phyloP scores from a whole-genome alignment of 2,888 invertebrate genomes.

The Callinectes sapidus region DNA sequence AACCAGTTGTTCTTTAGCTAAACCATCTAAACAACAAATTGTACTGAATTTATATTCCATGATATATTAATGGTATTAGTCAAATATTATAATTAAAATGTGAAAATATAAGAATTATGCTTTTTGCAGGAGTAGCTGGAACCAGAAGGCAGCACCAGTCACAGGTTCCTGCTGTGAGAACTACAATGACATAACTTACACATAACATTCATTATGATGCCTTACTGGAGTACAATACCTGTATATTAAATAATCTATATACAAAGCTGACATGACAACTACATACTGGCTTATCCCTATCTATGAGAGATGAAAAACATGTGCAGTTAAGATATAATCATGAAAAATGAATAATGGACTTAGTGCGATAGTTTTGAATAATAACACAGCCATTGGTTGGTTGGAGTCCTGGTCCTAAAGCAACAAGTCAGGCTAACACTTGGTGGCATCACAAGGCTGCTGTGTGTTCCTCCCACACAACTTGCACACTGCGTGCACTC shows the following conservation, averaged over 20 bases:
- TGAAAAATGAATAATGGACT: slow-evolving; percentile 49
- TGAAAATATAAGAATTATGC: slow-evolving; percentile 31
- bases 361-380: slow-evolving; percentile 59
- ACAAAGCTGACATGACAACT: slow-evolving; percentile 46
- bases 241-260: slow-evolving; percentile 43
- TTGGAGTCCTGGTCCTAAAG: slow-evolving; percentile 46
- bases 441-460: slow-evolving; percentile 31
- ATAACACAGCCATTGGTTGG: slow-evolving; percentile 60
- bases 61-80: slow-evolving; percentile 2
- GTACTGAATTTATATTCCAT: background rate
- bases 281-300: slow-evolving; percentile 36
- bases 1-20: background rate
- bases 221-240: slow-evolving; percentile 39
- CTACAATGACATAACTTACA: slow-evolving; percentile 10
- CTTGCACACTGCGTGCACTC: background rate
- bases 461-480: slow-evolving; percentile 32
- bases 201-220: slow-evolving; percentile 26
- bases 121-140: background rate
- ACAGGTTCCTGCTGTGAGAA: background rate
- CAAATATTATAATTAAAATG: slow-evolving; percentile 14
- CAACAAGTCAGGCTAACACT: slow-evolving; percentile 39
- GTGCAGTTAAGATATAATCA: slow-evolving; percentile 26
- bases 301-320: slow-evolving; percentile 35
- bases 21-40: slow-evolving; percentile 13
- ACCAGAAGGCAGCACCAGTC: slow-evolving; percentile 50